Evolutionary conservation across 2,888 invertebrate species (phyloP), one percentile per base, ranked within the genome.

Genomic region (Lepidochitona cinerea): DNA sequence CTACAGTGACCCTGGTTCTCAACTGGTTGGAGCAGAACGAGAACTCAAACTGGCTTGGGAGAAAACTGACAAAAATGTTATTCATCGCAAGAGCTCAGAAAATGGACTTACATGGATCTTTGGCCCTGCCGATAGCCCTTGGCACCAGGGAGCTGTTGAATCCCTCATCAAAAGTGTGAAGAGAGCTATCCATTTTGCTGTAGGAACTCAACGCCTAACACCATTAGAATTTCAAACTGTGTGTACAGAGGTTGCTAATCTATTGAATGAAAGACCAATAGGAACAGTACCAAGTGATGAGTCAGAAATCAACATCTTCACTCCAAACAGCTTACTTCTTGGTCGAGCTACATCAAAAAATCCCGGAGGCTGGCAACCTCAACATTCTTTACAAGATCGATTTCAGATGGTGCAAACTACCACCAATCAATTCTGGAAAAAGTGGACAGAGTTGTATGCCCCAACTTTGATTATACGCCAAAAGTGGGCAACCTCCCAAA

Each of bases 141-240:
- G 65, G 65, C 52, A 71, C 41, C 71, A 71, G 26, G 71, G 71
- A 14, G 64, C 71, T 37, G 71, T 49, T 0, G 71, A 71, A 65
- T 18, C 71, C 1, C n/a, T 71, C 18, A 49, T 71, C 9, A 41
- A 71, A 32, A 33, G 49, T 66, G 66, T 36, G 4, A 66, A 71
- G 49, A 64, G 52, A 1, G 37, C 65, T 12, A 65, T 71, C 9
- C n/a, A 49, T 49, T 71, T 71, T 37, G 32, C 49, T 18, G 66
- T 71, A 14, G 33, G 54, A 4, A 70, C 53, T 35, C 70, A 70
- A 54, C 5, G 70, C 5, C 54, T 54, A 23, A 18, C 54, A 9
- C 54, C 54, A 4, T 54, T 54, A 18, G 70, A 70, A 70, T 54
- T 59, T 1, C 35, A 35, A 0, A 70, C 70, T 7, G 70, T 54